Evolutionary conservation across 2,888 invertebrate species (phyloP), one percentile per base, ranked within the genome.

Genomic region (Odontothrips loti): DNA sequence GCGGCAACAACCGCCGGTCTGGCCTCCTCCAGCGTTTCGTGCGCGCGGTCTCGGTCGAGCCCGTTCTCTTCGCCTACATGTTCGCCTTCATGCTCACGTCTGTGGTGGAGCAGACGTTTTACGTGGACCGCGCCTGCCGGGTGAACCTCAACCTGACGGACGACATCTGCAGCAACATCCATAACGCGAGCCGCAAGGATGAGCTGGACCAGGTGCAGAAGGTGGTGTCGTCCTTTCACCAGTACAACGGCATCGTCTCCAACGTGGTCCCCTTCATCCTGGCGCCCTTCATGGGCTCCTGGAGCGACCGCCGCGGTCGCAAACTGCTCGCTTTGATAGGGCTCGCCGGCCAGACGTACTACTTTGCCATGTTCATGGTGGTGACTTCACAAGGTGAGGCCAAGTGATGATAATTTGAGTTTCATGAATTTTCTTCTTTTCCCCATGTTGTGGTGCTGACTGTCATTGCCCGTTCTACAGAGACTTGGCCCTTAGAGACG

Each of bases 21-120:
- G n/a, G n/a, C n/a, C n/a, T n/a, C n/a, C n/a, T n/a, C n/a, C n/a
- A n/a, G n/a, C 51, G 51, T 1, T 2, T 51, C 51, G 3, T 51
- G 51, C 51, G 51, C 51, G 51, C 51, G 15, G 17, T 94, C 81
- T 93, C 95, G 0, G 95, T 96, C 34, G 96, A 97, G 86, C 96
- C 96, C 0, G 91, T 94, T 0, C 92, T 96, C 92, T 94, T 96
- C 86, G 88, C 96, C 1, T 96, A 95, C 86, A 96, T 96, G 95
- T 91, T 95, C 89, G 94, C 95, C 0, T 94, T 91, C 85, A 94
- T 95, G 94, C 90, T 92, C 80, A 95, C 95, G 4, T 91, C 91
- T 82, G 94, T 95, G 0, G 90, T 94, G 51, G 95, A 95, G 85
- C 94, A 95, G 86, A 91, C 93, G 47, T 93, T 95, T 85, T 95